Conservation (phyloP, 2,113 vertebrate species). For the Lagenorhynchus albirostris region DNA sequence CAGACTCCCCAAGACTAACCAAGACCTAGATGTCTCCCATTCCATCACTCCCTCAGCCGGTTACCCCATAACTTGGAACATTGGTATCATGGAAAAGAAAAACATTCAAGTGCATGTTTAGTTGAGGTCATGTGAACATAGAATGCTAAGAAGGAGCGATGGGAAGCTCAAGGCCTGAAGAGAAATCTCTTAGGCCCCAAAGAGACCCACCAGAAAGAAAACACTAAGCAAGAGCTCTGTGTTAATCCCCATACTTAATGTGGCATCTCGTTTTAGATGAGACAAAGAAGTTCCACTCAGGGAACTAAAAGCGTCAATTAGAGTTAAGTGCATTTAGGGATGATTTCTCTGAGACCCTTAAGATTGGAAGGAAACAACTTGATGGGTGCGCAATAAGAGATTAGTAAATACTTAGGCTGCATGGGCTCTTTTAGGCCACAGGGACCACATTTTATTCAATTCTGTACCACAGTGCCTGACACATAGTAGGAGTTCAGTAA, state of each 20-base stretch:
- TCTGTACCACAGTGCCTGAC: neutral
- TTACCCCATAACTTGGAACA: neutral
- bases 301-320: conserved; percentile 32
- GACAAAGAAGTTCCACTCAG: neutral
- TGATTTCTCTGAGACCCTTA: conserved; percentile 17
- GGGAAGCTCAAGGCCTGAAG: neutral
- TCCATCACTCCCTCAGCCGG: neutral
- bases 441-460: neutral
- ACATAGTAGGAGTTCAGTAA: neutral
- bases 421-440: neutral
- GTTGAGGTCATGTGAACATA: neutral
- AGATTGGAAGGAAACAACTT: neutral
- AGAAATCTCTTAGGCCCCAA: neutral
- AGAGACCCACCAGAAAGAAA: neutral
- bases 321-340: conserved; percentile 47
- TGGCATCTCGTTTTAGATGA: conserved; percentile 5
- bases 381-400: neutral
- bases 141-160: neutral
- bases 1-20: neutral
- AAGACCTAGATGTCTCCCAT: neutral
- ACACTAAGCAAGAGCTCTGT: neutral
- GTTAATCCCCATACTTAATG: neutral
- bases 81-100: neutral
- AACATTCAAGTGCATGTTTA: neutral
- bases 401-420: neutral